Conservation (phyloP, 2,113 vertebrate species). For the Dasypus novemcinctus region DNA sequence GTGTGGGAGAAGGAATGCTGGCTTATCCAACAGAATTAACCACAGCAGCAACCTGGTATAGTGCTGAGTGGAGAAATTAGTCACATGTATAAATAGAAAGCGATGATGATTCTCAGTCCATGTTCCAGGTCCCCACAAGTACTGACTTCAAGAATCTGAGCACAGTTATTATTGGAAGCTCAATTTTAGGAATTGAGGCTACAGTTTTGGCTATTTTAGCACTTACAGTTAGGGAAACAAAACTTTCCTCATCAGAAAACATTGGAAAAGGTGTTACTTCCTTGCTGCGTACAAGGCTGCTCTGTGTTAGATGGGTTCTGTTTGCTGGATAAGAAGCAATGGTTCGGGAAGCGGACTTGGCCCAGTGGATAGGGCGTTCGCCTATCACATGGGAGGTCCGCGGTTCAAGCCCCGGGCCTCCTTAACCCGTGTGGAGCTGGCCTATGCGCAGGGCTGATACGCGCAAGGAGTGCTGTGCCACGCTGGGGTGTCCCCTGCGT, state of each 20-base stretch:
- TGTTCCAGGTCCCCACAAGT: constrained; percentile 45
- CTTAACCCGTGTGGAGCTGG: too few species aligned
- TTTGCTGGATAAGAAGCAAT: background rate
- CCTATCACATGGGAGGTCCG: too few species aligned
- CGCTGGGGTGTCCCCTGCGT: too few species aligned
- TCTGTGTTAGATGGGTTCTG: background rate
- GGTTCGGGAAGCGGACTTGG: too few species aligned
- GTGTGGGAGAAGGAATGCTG: constrained; percentile 32
- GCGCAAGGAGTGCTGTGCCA: too few species aligned
- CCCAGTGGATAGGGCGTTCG: too few species aligned
- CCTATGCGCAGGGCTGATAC: too few species aligned
- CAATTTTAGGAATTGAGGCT: constrained; percentile 51
- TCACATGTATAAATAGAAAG: constrained; percentile 69
- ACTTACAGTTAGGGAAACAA: background rate
- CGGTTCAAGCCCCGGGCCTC: too few species aligned
- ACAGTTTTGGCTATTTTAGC: constrained; percentile 38
- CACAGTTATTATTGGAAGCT: constrained; percentile 57
- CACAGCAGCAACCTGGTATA: constrained; percentile 14
- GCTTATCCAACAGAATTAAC: constrained; percentile 49
- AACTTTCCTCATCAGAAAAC: background rate
- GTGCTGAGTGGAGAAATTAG: constrained; percentile 60
- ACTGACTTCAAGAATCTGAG: constrained; percentile 57
- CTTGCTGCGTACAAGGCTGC: background rate
- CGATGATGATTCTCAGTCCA: constrained; percentile 28
- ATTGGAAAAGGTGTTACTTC: background rate